Percentiles rank a stretch among this genome's conserved stretches.
These are phyloP conservation scores for Sebastes itinus DNA, from an alignment of 2,797 vertebrate genomes.

Conservation along the genomic window DNA sequence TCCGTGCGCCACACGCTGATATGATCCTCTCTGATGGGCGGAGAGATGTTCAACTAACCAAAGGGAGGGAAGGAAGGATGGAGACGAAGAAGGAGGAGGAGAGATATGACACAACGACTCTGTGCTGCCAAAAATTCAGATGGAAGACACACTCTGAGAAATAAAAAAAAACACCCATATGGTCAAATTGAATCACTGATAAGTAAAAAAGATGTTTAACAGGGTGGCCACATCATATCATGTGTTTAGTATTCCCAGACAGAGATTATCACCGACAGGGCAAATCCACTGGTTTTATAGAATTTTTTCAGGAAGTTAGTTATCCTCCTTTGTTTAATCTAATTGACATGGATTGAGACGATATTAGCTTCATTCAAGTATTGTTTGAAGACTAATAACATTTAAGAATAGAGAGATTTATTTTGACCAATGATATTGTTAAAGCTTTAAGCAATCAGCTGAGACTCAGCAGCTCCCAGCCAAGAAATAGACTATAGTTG, in stretches of 20 bases:
- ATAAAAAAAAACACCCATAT: background rate
- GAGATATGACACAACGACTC: constrained; percentile 36
- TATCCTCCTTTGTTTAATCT: background rate
- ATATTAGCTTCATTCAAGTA: background rate
- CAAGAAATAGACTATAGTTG: no score
- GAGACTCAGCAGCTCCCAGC: no score
- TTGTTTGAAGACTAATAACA: background rate
- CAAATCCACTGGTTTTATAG: background rate
- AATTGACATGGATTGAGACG: background rate
- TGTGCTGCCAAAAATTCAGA: constrained; percentile 28
- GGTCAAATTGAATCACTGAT: background rate
- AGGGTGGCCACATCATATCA: background rate
- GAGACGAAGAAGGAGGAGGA: constrained; percentile 57
- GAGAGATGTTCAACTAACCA: constrained; percentile 19
- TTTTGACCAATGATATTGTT: background rate
- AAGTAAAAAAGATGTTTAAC: background rate
- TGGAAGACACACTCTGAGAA: background rate
- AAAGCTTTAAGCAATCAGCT: no score
- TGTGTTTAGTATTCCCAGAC: background rate
- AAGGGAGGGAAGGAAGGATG: constrained; percentile 32
- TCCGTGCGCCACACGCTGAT: constrained; percentile 36
- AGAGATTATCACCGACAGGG: no score
- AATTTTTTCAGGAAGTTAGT: background rate
- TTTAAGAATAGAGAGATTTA: background rate
- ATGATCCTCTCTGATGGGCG: constrained; percentile 32